Evolutionary conservation across 2,113 vertebrate genomes (phyloP).

Genomic region (Aplodontia rufa): DNA sequence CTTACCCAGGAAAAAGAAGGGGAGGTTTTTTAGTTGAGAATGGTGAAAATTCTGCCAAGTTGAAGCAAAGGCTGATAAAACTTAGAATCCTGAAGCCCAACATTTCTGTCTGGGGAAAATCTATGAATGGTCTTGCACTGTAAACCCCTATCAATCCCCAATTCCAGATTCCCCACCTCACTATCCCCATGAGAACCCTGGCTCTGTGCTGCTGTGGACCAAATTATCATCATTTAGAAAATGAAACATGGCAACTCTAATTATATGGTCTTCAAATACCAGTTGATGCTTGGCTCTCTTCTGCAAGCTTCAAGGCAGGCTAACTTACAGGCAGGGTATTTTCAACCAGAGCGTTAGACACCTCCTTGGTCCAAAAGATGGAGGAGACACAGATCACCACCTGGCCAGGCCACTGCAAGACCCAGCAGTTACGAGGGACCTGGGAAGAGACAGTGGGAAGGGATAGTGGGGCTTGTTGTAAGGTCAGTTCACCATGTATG

Average conservation of each 20-base stretch:
- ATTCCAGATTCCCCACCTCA: background rate
- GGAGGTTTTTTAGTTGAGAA: too few species aligned
- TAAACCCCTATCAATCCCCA: too few species aligned
- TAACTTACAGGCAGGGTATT: constrained; percentile 88
- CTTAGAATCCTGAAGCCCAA: too few species aligned
- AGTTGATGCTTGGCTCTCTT: background rate
- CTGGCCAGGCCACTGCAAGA: constrained; percentile 95
- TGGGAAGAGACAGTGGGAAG: constrained; percentile 74
- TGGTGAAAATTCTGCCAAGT: too few species aligned
- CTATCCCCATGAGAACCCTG: background rate
- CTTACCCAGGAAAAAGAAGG: too few species aligned
- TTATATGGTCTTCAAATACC: background rate
- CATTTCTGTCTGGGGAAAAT: too few species aligned
- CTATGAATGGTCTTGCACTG: too few species aligned
- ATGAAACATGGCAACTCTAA: background rate
- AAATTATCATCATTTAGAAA: background rate
- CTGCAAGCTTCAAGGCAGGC: background rate
- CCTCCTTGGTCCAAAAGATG: constrained; percentile 95
- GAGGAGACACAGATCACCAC: constrained; percentile 95
- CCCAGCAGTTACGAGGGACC: constrained; percentile 92
- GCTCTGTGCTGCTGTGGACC: background rate
- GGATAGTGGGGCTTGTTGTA: background rate
- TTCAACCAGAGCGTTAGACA: constrained; percentile 89
- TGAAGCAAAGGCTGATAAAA: too few species aligned
- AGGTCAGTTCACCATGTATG: background rate